phyloP scores from a whole-genome alignment of 2,888 invertebrate species.

The Cryptus armator region DNA sequence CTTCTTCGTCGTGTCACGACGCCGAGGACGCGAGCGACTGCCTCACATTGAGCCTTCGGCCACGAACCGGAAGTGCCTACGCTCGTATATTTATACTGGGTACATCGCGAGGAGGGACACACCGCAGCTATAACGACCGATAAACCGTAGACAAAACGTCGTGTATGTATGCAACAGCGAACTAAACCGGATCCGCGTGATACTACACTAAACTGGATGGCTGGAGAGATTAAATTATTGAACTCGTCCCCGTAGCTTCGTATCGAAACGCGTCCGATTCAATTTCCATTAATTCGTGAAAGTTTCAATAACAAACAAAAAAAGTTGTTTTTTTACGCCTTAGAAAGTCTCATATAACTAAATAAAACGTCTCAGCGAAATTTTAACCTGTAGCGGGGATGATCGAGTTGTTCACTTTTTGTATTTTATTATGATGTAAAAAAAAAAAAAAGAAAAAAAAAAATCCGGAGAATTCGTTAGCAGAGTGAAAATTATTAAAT shows the following conservation, averaged over 20 bases:
- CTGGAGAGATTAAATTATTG: conserved; percentile 6
- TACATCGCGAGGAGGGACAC: conserved; percentile 12
- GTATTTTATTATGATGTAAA: not conserved
- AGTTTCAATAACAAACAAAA: not conserved
- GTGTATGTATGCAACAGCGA: conserved; percentile 1
- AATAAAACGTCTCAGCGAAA: not conserved
- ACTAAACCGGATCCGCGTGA: conserved; percentile 43
- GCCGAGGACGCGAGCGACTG: conserved; percentile 19
- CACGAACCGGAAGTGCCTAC: conserved; percentile 61
- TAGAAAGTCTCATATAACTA: not conserved
- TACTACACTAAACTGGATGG: not conserved
- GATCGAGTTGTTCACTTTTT: not conserved
- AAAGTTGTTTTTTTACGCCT: not conserved
- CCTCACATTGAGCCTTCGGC: conserved; percentile 40
- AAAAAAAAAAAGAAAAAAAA: not conserved
- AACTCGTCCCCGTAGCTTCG: not conserved
- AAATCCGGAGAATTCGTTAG: conserved; percentile 17
- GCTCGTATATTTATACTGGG: conserved; percentile 1
- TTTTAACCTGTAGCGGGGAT: not conserved
- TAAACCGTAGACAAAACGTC: conserved; percentile 52
- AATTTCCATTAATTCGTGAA: conserved; percentile 41
- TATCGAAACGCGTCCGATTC: conserved; percentile 6
- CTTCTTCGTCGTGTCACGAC: conserved; percentile 1
- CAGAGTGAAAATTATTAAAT: conserved; percentile 70
- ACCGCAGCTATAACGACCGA: conserved; percentile 45